Percentiles rank a stretch among this genome's conserved stretches.
Conservation (phyloP, 1,140 invertebrate species). For the Drosophila quadrilineata region DNA sequence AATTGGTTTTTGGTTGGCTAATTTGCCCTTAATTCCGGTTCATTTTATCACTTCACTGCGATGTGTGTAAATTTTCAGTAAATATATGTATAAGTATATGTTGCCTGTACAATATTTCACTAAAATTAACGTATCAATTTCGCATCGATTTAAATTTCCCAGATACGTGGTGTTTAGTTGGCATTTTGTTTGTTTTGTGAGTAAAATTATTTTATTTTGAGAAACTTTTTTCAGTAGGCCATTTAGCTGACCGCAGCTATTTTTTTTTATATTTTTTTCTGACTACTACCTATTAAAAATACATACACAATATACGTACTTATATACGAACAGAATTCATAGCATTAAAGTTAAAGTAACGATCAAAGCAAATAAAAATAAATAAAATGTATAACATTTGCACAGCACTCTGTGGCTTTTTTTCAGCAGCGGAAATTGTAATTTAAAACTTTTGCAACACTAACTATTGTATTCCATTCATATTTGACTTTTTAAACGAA, state of each 20-base stretch:
- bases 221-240: conserved; percentile 43
- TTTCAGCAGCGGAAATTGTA: conserved; percentile 55
- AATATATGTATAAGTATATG: no score
- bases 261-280: conserved; percentile 9
- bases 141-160: conserved; percentile 25
- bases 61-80: no score
- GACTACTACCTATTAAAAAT: conserved; percentile 1
- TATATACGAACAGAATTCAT: no score
- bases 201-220: conserved; percentile 54
- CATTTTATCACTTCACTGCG: neutral
- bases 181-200: conserved; percentile 11
- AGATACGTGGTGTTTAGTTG: neutral
- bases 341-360: conserved; percentile 37
- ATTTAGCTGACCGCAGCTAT: conserved; percentile 60
- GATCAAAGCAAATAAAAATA: conserved; percentile 21
- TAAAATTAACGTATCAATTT: conserved; percentile 48
- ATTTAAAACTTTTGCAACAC: conserved; percentile 49
- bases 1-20: neutral
- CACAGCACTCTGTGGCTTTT: conserved; percentile 39
- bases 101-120: conserved; percentile 37
- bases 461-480: neutral
- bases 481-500: conserved; percentile 15
- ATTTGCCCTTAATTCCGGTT: conserved; percentile 11
- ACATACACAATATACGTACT: no score
- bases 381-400: conserved; percentile 14